Evolutionary conservation across 2,113 vertebrate genomes (phyloP).

Genomic region (Chiloscyllium plagiosum): DNA sequence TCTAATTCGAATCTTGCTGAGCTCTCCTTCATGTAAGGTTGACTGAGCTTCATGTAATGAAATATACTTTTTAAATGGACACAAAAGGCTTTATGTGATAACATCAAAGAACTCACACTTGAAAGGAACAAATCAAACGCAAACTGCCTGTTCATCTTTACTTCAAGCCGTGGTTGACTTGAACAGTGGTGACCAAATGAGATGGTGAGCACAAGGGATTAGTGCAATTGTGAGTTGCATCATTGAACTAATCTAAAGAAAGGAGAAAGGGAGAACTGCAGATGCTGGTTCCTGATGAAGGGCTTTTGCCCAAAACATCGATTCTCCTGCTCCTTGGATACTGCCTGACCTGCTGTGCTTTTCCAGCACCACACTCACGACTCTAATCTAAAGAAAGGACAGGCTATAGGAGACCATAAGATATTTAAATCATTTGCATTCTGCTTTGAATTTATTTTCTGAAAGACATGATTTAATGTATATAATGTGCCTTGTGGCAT

Average conservation of each 20-base stretch:
- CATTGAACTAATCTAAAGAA: not conserved
- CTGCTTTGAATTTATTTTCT: not conserved
- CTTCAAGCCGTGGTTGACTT: not conserved
- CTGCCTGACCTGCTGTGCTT: too few species aligned
- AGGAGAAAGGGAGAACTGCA: too few species aligned
- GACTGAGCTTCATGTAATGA: not conserved
- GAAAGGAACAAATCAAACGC: slow-evolving; percentile 9
- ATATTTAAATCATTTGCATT: slow-evolving; percentile 14
- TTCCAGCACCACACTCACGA: too few species aligned
- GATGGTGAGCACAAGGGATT: not conserved
- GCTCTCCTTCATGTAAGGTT: not conserved
- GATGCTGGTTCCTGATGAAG: too few species aligned
- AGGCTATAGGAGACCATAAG: not conserved
- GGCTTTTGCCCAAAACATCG: too few species aligned
- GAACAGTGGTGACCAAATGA: not conserved
- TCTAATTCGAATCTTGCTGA: not conserved
- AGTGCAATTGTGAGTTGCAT: not conserved
- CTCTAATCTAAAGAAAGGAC: not conserved
- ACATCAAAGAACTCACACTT: not conserved
- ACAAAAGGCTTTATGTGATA: not conserved
- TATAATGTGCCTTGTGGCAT: not conserved
- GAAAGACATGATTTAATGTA: not conserved
- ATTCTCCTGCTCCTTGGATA: too few species aligned
- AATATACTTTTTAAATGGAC: slow-evolving; percentile 9
- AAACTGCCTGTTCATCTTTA: not conserved